These are phyloP conservation scores for Cyclargus thomasi DNA, from an alignment of 1,140 invertebrate genomes.

Conservation along the genomic window DNA sequence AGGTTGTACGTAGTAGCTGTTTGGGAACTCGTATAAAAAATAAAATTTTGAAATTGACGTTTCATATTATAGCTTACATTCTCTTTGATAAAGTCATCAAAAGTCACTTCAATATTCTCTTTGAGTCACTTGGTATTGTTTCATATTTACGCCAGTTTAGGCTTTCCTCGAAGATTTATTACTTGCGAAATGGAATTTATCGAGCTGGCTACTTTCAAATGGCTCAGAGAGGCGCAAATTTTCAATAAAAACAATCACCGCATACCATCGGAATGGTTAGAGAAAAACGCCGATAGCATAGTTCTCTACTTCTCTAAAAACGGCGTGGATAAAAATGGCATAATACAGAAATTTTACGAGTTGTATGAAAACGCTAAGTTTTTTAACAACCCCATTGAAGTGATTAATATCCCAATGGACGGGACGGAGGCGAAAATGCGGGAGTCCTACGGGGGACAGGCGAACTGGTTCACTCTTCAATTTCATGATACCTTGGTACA, in stretches of 20 bases:
- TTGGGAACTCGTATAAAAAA: neutral
- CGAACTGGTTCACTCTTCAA: slow-evolving; percentile 60
- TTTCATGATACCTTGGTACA: slow-evolving; percentile 47
- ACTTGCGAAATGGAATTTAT: neutral
- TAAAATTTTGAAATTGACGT: too few species aligned
- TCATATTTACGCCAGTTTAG: too few species aligned
- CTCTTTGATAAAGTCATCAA: too few species aligned
- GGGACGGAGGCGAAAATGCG: slow-evolving; percentile 40
- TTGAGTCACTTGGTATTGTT: too few species aligned
- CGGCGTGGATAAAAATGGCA: slow-evolving; percentile 46
- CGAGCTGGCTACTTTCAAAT: slow-evolving; percentile 38
- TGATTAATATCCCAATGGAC: slow-evolving; percentile 58
- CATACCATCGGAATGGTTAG: slow-evolving; percentile 42
- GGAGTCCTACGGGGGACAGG: slow-evolving; percentile 44
- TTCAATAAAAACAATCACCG: slow-evolving; percentile 45
- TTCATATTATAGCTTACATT: too few species aligned
- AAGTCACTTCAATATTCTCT: too few species aligned
- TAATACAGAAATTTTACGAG: slow-evolving; percentile 49
- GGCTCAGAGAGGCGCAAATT: slow-evolving; percentile 43
- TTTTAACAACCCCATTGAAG: slow-evolving; percentile 55
- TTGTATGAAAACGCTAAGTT: slow-evolving; percentile 58
- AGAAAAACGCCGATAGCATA: slow-evolving; percentile 46
- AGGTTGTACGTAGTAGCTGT: neutral
- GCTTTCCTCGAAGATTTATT: too few species aligned
- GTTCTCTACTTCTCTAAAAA: slow-evolving; percentile 46